phyloP scores from a whole-genome alignment of 2,797 vertebrate species.

The Pseudochirops corinnae region DNA sequence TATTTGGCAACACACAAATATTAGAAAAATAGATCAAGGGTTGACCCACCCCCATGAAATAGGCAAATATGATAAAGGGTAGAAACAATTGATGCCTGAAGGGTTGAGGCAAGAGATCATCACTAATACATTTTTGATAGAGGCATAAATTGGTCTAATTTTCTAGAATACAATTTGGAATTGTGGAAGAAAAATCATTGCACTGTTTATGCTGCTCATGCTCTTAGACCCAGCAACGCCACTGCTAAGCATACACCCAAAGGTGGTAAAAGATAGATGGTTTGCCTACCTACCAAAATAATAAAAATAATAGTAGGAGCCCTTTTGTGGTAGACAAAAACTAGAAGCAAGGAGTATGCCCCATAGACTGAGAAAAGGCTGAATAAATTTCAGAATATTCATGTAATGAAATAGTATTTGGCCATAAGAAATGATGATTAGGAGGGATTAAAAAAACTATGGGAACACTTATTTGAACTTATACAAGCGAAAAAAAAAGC shows the following conservation, averaged over 20 bases:
- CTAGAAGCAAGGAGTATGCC: too few relatives aligned
- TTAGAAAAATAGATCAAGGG: background rate
- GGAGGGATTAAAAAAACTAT: too few relatives aligned
- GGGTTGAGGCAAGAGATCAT: background rate
- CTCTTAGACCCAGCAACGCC: background rate
- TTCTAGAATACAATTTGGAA: background rate
- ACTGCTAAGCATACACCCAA: background rate
- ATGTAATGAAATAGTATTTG: too few relatives aligned
- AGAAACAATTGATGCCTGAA: background rate
- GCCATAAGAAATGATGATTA: too few relatives aligned
- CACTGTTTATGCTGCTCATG: background rate
- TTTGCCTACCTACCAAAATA: background rate
- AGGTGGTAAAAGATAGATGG: background rate
- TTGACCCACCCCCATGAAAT: background rate
- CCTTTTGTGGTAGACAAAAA: background rate
- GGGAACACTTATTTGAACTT: background rate
- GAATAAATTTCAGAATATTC: too few relatives aligned
- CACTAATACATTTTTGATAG: background rate
- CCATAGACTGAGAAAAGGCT: too few relatives aligned
- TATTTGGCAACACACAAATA: background rate
- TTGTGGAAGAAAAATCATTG: background rate
- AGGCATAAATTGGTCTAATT: background rate
- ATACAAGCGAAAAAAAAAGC: background rate
- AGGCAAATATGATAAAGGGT: background rate
- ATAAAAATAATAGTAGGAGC: background rate